Evolutionary conservation across 2,113 vertebrate species (phyloP).

Genomic region (Oenanthe oenanthe): DNA sequence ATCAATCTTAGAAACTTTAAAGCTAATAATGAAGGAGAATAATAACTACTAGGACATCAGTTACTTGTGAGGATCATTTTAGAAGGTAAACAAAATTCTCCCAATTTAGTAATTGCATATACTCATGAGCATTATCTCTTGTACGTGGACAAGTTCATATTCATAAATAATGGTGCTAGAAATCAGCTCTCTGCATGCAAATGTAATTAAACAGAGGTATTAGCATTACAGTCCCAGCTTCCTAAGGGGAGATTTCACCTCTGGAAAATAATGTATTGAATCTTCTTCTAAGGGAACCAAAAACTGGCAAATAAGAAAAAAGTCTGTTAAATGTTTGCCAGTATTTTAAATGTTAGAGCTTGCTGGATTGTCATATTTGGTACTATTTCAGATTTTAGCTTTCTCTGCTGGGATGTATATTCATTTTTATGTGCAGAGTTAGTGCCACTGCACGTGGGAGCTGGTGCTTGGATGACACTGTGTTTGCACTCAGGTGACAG

Average conservation of each 20-base stretch:
- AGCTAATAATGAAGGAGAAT: neutral
- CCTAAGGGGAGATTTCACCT: neutral
- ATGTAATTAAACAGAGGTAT: neutral
- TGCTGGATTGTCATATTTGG: neutral
- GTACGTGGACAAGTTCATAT: neutral
- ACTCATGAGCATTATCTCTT: neutral
- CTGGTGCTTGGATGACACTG: neutral
- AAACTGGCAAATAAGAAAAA: neutral
- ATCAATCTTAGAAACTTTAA: neutral
- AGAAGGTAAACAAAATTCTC: neutral
- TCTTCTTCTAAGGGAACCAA: neutral
- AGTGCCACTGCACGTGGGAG: neutral
- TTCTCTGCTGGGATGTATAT: neutral
- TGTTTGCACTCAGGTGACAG: neutral
- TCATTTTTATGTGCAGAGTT: neutral
- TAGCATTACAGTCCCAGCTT: neutral
- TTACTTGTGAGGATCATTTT: neutral
- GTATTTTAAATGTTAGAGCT: neutral
- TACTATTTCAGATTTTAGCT: neutral
- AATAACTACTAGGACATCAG: neutral
- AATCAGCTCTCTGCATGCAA: slow-evolving; percentile 7
- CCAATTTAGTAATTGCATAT: neutral
- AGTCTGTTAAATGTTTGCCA: neutral
- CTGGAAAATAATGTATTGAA: neutral
- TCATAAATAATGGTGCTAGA: slow-evolving; percentile 15